Evolutionary conservation across 2,888 invertebrate species (phyloP).

Genomic region (Cylindroiulus punctatus): DNA sequence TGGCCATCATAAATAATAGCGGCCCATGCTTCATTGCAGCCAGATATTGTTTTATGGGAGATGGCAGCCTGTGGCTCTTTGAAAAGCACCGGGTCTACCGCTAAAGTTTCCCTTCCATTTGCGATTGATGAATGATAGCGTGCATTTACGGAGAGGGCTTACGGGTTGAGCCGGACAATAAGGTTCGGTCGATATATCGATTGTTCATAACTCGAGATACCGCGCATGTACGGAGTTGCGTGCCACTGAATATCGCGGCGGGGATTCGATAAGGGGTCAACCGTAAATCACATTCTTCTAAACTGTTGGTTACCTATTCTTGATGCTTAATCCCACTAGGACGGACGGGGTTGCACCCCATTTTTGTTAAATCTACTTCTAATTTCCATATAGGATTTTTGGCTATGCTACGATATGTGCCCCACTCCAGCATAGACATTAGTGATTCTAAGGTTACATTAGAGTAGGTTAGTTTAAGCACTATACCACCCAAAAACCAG

Average conservation of each 20-base stretch:
- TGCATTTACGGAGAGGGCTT: constrained; percentile 13
- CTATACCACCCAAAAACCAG: no score
- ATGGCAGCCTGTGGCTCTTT: constrained; percentile 27
- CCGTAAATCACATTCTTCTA: neutral
- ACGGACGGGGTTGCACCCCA: no score
- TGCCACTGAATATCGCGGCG: neutral
- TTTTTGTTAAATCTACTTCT: no score
- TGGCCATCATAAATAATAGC: neutral
- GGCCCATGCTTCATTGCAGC: neutral
- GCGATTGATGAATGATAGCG: neutral
- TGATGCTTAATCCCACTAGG: no score
- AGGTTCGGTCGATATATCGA: neutral
- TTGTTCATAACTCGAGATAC: constrained; percentile 35
- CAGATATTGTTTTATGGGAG: constrained; percentile 23
- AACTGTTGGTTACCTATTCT: neutral
- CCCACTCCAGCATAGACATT: no score
- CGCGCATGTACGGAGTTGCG: neutral
- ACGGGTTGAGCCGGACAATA: neutral
- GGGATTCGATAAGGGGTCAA: neutral
- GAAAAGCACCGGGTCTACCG: neutral
- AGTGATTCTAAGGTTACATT: no score
- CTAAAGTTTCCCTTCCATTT: constrained; percentile 30
- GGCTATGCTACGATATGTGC: no score
- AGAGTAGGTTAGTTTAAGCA: no score
- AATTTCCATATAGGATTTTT: no score